These are phyloP conservation scores for Eulemur coronatus DNA, from an alignment of 2,797 vertebrate species.

Conservation along the genomic window DNA sequence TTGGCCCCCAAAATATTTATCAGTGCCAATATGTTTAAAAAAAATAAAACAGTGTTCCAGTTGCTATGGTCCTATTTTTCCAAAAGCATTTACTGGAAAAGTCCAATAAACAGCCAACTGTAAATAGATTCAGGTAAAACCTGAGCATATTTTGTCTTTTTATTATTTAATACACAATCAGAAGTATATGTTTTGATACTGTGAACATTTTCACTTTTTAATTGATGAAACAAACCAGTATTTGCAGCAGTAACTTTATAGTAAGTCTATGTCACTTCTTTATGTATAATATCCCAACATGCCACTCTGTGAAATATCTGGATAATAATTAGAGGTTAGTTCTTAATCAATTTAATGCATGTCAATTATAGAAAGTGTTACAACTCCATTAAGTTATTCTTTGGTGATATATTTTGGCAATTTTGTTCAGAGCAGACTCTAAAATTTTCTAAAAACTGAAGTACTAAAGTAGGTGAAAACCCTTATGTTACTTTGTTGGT, in stretches of 20 bases:
- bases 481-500: neutral
- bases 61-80: neutral
- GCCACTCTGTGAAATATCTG: neutral
- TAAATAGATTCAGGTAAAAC: slow-evolving; percentile 18
- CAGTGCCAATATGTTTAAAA: neutral
- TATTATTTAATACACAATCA: slow-evolving; percentile 49
- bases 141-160: neutral
- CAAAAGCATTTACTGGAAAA: neutral
- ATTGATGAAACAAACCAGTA: slow-evolving; percentile 44
- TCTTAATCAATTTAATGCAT: neutral
- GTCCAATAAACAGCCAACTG: neutral
- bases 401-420: neutral
- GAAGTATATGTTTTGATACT: slow-evolving; percentile 26
- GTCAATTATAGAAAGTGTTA: neutral
- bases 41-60: neutral
- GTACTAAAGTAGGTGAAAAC: neutral
- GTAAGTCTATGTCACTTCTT: neutral
- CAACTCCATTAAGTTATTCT: neutral
- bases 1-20: neutral
- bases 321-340: neutral
- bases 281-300: neutral
- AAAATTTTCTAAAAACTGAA: neutral
- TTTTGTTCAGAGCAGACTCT: neutral
- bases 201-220: slow-evolving; percentile 72
- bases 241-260: slow-evolving; percentile 68